Percentiles rank a stretch among this genome's conserved stretches.
phyloP scores from a whole-genome alignment of 2,797 vertebrate species.

The Lutra lutra region DNA sequence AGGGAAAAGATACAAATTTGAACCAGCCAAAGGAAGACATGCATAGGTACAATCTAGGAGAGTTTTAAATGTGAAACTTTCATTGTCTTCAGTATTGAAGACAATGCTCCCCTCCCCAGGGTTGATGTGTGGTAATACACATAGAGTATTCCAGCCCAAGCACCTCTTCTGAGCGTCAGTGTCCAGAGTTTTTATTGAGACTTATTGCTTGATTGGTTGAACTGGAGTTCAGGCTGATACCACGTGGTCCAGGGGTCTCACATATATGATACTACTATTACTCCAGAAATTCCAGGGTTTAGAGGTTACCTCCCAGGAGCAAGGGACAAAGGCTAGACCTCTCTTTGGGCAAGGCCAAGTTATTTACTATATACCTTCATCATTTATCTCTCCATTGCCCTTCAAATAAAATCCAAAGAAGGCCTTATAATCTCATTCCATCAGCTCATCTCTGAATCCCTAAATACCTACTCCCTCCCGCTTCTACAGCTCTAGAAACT shows the following conservation, averaged over 20 bases:
- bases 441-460: neutral
- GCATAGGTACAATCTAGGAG: neutral
- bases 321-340: neutral
- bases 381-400: neutral
- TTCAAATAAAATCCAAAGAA: conserved; percentile 40
- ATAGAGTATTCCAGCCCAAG: neutral
- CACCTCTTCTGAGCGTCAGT: neutral
- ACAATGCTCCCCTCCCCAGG: neutral
- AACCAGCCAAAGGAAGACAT: neutral
- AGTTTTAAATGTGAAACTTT: neutral
- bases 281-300: conserved; percentile 9
- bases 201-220: neutral
- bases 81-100: neutral
- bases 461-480: neutral
- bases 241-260: neutral
- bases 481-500: neutral
- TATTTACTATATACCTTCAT: neutral
- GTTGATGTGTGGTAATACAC: neutral
- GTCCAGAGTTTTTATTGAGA: neutral
- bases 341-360: neutral
- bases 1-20: conserved; percentile 19
- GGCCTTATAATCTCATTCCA: neutral
- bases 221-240: neutral
- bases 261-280: neutral
- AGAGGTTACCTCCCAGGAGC: neutral